Base-by-base conservation (phyloP, 2,113 vertebrate genomes). In the Sebastes fasciatus region DNA sequence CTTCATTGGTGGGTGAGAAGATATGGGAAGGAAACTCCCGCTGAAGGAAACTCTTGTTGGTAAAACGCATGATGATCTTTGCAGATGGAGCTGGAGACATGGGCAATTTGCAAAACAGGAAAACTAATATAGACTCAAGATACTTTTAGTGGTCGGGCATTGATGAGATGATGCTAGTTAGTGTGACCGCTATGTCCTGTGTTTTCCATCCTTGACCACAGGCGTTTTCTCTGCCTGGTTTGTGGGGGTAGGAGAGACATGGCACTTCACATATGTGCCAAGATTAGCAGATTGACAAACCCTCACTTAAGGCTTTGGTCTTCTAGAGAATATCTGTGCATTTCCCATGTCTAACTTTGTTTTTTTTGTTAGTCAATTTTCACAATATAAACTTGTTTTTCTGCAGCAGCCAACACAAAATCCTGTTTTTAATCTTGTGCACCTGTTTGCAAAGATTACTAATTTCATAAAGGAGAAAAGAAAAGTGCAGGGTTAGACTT, bases 131-230 rank as follows among this genome's bases (percentile, higher is more conserved):
- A 87, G 89, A 86, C 85, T 90, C 74, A 68, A 75, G 82, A 89
- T 89, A 76, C 77, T 87, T 85, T 92, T 80, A 83, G 91, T 88
- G 91, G 91, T 92, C 67, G 40, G 74, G 42, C 88, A 88, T 87
- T 93, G 89, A 92, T 93, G 89, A 93, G 74, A 92, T 90, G 90
- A 93, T 86, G 92, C 89, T 92, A 84, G 92, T 94, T 94, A 90
- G 92, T 60, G 77, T 49, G 77, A 89, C 86, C 89, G 65, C 93
- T 83, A 88, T 92, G 89, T 92, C 91, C 87, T 88, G 86, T 89
- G 90, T 90, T 94, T 94, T 94, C 91, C 86, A 85, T 89, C 49
- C 79, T 74, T 81, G 85, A 92, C 92, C 93, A 69, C 90, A 93
- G 86, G 54, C 62, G 4, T 57, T 74, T 88, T 91, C 88, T 82